phyloP scores from a whole-genome alignment of 2,113 vertebrate genomes.

The Neotragus pygmaeus region DNA sequence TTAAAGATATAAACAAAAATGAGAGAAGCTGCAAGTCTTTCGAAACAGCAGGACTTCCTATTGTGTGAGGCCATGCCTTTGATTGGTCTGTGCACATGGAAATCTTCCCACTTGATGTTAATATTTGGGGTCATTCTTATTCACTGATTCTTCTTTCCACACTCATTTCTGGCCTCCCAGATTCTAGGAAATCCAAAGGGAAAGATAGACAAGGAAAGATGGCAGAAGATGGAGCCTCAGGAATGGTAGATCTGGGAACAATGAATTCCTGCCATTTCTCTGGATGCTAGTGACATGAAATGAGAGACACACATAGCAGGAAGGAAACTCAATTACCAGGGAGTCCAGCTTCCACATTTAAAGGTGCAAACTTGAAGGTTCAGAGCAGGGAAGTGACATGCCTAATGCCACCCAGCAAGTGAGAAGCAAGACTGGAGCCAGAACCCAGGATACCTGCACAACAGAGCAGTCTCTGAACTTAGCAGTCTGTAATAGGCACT shows the following conservation, averaged over 20 bases:
- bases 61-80: not conserved
- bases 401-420: not conserved
- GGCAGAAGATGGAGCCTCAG: not conserved
- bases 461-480: not conserved
- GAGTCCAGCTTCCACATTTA: not conserved
- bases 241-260: not conserved
- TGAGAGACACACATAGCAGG: not conserved
- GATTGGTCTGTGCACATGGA: not conserved
- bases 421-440: not conserved
- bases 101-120: not conserved
- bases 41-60: not conserved
- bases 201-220: not conserved
- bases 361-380: not conserved
- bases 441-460: not conserved
- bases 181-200: not conserved
- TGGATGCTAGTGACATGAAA: not conserved
- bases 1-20: conserved; percentile 26
- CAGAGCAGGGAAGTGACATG: not conserved
- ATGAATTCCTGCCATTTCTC: not conserved
- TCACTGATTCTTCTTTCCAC: not conserved
- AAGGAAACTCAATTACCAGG: not conserved
- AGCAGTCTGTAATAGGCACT: not conserved
- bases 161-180: not conserved
- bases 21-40: not conserved
- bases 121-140: not conserved